Evolutionary conservation across 1,140 invertebrate genomes (phyloP).

Genomic region (Drosophila mayri): DNA sequence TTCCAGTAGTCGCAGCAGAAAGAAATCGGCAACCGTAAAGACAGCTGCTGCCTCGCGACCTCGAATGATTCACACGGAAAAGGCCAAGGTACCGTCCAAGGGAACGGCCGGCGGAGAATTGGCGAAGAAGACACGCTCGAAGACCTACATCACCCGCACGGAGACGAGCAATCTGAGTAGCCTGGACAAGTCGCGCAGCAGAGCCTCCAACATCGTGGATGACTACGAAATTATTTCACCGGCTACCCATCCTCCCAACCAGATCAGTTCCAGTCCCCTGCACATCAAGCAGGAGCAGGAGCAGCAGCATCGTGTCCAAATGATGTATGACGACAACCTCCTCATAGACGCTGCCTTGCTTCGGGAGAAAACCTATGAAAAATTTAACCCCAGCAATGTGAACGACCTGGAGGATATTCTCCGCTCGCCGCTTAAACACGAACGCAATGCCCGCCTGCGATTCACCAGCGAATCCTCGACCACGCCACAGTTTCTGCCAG

Average conservation of each 20-base stretch:
- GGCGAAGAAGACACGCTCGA: conserved; percentile 86
- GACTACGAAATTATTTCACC: conserved; percentile 83
- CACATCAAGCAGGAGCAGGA: conserved; percentile 81
- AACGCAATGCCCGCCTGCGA: conserved; percentile 64
- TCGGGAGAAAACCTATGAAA: conserved; percentile 70
- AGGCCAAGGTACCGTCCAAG: conserved; percentile 85
- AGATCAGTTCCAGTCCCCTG: conserved; percentile 80
- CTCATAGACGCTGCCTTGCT: conserved; percentile 65
- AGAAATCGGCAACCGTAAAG: conserved; percentile 25
- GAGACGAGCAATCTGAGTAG: conserved; percentile 79
- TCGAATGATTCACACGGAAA: conserved; percentile 91
- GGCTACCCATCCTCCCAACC: conserved; percentile 75
- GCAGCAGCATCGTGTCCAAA: conserved; percentile 56
- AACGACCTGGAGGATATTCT: conserved; percentile 84
- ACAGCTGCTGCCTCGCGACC: conserved; percentile 84
- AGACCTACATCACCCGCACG: conserved; percentile 83
- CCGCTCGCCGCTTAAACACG: conserved; percentile 77
- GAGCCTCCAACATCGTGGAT: conserved; percentile 66
- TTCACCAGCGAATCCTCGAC: conserved; percentile 77
- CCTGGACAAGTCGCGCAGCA: conserved; percentile 52
- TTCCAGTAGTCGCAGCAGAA: conserved; percentile 42
- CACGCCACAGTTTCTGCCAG: conserved; percentile 71
- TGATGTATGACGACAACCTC: conserved; percentile 74
- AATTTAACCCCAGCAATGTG: conserved; percentile 79
- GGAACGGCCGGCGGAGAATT: conserved; percentile 84